phyloP scores from a whole-genome alignment of 2,797 vertebrate genomes.

The Typhlichthys eigenmanni region DNA sequence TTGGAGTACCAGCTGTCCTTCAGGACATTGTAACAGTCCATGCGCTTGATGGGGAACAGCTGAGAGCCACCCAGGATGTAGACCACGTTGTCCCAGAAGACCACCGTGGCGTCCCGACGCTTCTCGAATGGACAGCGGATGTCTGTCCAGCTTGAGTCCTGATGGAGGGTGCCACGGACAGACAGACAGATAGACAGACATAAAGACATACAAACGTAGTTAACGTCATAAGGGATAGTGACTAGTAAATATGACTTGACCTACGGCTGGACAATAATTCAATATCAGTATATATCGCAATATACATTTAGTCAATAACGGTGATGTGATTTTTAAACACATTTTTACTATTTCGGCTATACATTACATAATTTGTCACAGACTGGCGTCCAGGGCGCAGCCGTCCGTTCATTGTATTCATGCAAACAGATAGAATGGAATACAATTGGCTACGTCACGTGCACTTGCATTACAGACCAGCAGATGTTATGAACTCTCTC shows the following conservation, averaged over 20 bases:
- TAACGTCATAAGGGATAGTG: not conserved
- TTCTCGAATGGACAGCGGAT: conserved; percentile 98
- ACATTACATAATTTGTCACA: no score
- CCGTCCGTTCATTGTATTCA: no score
- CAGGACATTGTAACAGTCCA: conserved; percentile 98
- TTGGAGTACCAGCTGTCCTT: conserved; percentile 99
- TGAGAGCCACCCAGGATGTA: conserved; percentile 98
- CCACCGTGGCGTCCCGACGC: conserved; percentile 91
- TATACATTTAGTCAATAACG: no score
- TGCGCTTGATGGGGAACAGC: conserved; percentile 96
- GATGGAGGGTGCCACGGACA: conserved; percentile 34
- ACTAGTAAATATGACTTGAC: not conserved
- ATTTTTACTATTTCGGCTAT: no score
- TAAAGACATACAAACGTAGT: not conserved
- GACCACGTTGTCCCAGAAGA: conserved; percentile 99
- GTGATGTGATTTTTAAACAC: no score
- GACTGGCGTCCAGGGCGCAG: no score
- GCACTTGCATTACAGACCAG: no score
- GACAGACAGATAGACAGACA: conserved; percentile 19
- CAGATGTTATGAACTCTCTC: no score
- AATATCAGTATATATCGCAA: no score
- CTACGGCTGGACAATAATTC: not conserved
- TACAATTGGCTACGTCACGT: no score
- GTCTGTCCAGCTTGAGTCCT: conserved; percentile 97
- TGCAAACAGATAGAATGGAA: no score